phyloP scores from a whole-genome alignment of 2,797 vertebrate genomes.

The Myioborus melanocephalus region DNA sequence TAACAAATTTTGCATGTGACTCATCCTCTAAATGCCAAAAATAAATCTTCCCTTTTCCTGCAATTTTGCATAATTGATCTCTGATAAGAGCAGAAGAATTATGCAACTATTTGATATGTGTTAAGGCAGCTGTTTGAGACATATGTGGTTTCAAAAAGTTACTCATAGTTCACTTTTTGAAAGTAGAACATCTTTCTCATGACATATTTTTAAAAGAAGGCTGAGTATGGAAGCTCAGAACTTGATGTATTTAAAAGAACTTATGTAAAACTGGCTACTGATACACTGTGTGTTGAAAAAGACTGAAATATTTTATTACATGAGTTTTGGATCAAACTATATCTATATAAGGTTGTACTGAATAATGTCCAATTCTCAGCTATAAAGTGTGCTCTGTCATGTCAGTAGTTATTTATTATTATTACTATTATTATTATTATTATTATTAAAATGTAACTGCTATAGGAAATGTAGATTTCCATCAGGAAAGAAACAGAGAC shows the following conservation, averaged over 20 bases:
- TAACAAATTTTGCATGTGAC: slow-evolving; percentile 30
- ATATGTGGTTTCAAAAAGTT: slow-evolving; percentile 1
- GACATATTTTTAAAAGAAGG: background rate
- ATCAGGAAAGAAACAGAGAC: background rate
- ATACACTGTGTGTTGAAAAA: background rate
- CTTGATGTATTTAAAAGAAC: background rate
- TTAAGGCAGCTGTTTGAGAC: slow-evolving; percentile 36
- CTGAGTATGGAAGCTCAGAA: background rate
- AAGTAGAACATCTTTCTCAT: background rate
- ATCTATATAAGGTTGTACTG: background rate
- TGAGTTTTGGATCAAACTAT: background rate
- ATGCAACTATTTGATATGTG: background rate
- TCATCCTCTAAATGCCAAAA: slow-evolving; percentile 40
- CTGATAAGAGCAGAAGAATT: slow-evolving; percentile 9
- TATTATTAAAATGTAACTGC: background rate
- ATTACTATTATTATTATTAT: no score
- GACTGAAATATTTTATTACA: background rate
- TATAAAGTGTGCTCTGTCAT: background rate
- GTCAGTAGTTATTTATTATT: background rate
- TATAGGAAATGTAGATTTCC: background rate
- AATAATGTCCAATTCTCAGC: background rate
- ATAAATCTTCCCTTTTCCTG: slow-evolving; percentile 39
- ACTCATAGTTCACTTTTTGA: background rate
- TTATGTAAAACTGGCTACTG: background rate
- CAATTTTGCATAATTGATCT: slow-evolving; percentile 46